Percentiles rank a stretch among this genome's conserved stretches.
Evolutionary conservation across 2,797 vertebrate genomes (phyloP).

Genomic region (Onychomys torridus): DNA sequence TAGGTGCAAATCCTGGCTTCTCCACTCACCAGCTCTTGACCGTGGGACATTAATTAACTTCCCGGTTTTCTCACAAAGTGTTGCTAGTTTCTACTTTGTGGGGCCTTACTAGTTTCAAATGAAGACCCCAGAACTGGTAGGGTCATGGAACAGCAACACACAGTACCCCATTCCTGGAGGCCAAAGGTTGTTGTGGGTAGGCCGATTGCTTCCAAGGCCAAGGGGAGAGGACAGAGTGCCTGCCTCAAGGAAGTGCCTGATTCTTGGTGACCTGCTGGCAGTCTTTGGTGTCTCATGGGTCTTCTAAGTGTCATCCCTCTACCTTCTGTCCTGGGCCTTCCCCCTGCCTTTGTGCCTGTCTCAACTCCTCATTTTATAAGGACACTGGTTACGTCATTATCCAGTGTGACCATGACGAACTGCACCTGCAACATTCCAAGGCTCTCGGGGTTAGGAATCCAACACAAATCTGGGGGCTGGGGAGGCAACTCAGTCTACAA

Average conservation of each 20-base stretch:
- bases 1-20: background rate
- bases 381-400: background rate
- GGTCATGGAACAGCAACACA: background rate
- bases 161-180: background rate
- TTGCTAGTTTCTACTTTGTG: background rate
- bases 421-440: background rate
- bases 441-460: background rate
- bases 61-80: background rate
- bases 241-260: background rate
- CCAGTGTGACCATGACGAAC: background rate
- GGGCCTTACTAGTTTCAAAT: background rate
- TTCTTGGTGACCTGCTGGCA: background rate
- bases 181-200: background rate
- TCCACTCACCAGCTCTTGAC: background rate
- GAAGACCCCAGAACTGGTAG: background rate
- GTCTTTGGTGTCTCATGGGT: fast-evolving
- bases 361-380: background rate
- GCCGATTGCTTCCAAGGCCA: background rate
- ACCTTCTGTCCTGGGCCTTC: background rate
- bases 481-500: background rate
- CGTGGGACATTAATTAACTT: background rate
- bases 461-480: background rate
- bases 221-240: background rate
- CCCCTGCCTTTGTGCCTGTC: background rate
- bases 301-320: background rate